Percentiles rank a stretch among this genome's conserved stretches.
phyloP scores from a whole-genome alignment of 2,888 invertebrate species.

The Drosophila mayaguana region DNA sequence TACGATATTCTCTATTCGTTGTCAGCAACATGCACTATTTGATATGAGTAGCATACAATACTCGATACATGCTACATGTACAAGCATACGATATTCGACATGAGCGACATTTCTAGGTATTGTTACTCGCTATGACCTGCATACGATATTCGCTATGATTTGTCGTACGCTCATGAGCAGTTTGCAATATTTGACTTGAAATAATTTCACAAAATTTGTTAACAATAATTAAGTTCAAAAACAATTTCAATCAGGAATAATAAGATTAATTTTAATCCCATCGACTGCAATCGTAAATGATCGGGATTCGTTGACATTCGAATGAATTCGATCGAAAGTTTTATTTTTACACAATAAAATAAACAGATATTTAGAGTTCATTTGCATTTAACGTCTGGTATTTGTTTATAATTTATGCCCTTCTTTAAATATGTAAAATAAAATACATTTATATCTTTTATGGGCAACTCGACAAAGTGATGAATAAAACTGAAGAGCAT shows the following conservation, averaged over 20 bases:
- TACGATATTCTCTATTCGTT: not conserved
- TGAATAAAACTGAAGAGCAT: slow-evolving; percentile 11
- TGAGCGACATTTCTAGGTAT: no score
- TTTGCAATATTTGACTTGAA: no score
- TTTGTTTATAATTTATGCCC: not conserved
- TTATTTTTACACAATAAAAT: slow-evolving; percentile 4
- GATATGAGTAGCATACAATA: not conserved
- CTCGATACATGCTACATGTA: no score
- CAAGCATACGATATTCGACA: not conserved
- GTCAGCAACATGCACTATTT: not conserved
- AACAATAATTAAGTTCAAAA: no score
- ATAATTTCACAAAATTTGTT: no score
- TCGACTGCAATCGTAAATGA: not conserved
- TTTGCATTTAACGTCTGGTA: slow-evolving; percentile 2
- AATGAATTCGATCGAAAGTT: not conserved
- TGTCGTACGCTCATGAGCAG: no score
- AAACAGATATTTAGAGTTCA: not conserved
- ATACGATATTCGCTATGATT: no score
- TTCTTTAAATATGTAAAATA: not conserved
- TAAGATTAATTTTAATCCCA: not conserved
- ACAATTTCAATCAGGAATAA: not conserved
- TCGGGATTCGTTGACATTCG: not conserved
- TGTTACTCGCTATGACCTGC: no score
- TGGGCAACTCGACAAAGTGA: slow-evolving; percentile 2
- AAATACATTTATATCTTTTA: not conserved